Evolutionary conservation across 2,888 invertebrate genomes (phyloP).

Genomic region (Stomorhina lunata): DNA sequence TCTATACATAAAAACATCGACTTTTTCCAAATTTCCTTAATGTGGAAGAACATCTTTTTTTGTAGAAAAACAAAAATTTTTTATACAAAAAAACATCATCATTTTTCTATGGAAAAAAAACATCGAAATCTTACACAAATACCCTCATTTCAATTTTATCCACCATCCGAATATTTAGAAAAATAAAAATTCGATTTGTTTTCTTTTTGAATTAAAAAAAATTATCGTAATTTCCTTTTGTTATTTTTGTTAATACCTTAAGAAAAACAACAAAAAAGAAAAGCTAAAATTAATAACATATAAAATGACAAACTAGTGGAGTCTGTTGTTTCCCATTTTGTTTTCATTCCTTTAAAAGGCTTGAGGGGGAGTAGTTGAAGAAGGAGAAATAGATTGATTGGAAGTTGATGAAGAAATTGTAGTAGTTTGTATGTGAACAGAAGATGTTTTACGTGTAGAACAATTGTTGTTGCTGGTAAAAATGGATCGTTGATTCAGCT

Average conservation of each 20-base stretch:
- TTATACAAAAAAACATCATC: no score
- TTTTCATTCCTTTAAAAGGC: conserved; percentile 19
- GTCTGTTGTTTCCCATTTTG: background rate
- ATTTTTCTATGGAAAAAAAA: no score
- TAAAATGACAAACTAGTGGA: conserved; percentile 20
- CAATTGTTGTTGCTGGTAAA: conserved; percentile 38
- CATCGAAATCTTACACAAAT: no score
- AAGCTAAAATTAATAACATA: conserved; percentile 24
- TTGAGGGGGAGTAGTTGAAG: conserved; percentile 24
- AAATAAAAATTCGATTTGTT: conserved; percentile 17
- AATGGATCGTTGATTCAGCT: conserved; percentile 56
- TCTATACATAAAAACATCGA: no score
- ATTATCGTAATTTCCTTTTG: conserved; percentile 23
- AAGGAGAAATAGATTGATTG: conserved; percentile 24
- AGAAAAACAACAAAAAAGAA: conserved; percentile 44
- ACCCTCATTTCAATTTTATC: background rate
- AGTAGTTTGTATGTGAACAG: background rate
- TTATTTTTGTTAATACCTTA: conserved; percentile 37
- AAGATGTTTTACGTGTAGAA: conserved; percentile 48
- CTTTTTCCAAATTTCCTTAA: no score
- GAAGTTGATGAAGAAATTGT: conserved; percentile 31
- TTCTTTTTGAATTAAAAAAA: conserved; percentile 30
- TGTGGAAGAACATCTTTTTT: no score
- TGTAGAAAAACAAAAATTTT: no score
- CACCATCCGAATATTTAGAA: background rate